Base-by-base conservation (phyloP, 2,888 invertebrate species). In the Noctua janthina region DNA sequence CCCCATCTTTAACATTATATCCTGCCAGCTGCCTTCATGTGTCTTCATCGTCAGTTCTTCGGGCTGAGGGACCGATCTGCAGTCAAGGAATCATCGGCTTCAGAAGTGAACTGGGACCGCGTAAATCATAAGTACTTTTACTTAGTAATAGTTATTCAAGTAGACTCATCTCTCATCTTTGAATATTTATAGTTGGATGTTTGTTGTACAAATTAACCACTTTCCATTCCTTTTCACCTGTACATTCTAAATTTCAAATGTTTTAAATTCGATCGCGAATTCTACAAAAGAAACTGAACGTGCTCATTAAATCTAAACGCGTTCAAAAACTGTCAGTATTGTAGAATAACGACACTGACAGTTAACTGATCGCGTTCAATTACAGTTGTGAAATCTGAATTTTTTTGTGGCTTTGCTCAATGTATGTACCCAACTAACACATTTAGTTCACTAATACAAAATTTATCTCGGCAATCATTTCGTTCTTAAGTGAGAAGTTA, bases 41-140 rank as follows among this genome's bases (percentile, higher is more conserved):
- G 7, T 23, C 15, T 59, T n/a, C 80, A 29, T 4, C 54, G 0
- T 15, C 66, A 23, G 29, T 39, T 20, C 43, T 43, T 20, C 39
- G 17, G n/a, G 23, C 67, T 49, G 17, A 29, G 39, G 23, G 29
- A 49, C 8, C 39, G 3, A 2, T 11, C n/a, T 4, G 1, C 62
- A 13, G 6, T n/a, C 56, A 4, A 73, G 35, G 7, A 81, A 15
- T 20, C 29, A 2, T 29, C 15, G 4, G 23, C 79, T 56, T 2
- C 81, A 17, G n/a, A 49, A 1, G n/a, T 11, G 54, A 39, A 4
- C 39, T 23, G 29, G 1, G 29, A 13, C 4, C 35, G 15, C 23
- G 62, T 62, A 62, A 69, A 81, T 81, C n/a, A 80, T 80, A 74
- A 73, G 81, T 80, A 80, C 17, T 80, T 67, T 29, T 29, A 72